Evolutionary conservation across 2,113 vertebrate genomes (phyloP).

Genomic region (Tonatia bakeri): DNA sequence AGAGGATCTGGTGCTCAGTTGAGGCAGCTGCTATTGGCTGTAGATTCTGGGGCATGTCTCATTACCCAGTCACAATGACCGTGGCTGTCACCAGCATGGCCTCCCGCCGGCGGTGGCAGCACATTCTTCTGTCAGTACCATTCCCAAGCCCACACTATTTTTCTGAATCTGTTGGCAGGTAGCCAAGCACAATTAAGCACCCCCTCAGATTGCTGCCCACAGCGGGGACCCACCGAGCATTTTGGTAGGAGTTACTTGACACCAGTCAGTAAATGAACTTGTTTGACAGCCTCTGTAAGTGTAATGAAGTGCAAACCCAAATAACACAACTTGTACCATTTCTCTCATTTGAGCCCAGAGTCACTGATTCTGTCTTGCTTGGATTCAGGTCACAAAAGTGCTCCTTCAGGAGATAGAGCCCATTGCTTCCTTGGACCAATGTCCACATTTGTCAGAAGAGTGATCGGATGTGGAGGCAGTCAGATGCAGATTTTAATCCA

Average conservation of each 20-base stretch:
- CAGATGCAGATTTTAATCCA: neutral
- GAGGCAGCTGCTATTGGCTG: neutral
- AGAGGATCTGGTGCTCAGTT: neutral
- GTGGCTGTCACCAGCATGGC: neutral
- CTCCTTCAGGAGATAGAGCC: neutral
- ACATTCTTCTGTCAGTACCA: neutral
- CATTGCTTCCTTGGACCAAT: neutral
- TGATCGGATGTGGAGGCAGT: neutral
- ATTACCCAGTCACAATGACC: neutral
- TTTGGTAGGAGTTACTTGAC: neutral
- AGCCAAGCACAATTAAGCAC: neutral
- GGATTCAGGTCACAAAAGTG: neutral
- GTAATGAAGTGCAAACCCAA: neutral
- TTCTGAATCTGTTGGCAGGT: neutral
- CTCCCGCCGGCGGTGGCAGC: neutral
- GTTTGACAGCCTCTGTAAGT: neutral
- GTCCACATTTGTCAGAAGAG: neutral
- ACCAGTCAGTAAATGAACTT: neutral
- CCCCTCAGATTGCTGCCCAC: neutral
- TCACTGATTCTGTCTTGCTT: neutral
- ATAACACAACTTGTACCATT: too few relatives aligned
- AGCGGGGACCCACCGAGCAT: too few relatives aligned
- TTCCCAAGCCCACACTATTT: neutral
- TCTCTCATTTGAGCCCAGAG: neutral
- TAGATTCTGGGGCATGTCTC: neutral